Evolutionary conservation across 2,113 vertebrate species (phyloP).

Genomic region (Eira barbara): DNA sequence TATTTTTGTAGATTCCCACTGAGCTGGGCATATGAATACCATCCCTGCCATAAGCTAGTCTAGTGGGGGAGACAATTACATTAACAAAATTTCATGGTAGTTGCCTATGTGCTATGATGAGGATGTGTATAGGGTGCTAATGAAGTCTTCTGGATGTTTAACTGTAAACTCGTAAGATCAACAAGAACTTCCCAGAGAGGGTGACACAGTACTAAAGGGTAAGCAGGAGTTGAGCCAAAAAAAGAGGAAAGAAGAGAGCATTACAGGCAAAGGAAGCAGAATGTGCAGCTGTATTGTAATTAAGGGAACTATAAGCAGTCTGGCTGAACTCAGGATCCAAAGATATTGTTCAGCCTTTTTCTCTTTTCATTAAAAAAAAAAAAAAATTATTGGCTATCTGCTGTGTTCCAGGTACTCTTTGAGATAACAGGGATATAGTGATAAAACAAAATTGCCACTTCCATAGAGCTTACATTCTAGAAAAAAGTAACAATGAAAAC

Average conservation of each 20-base stretch:
- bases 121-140: not conserved
- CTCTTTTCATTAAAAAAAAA: not conserved
- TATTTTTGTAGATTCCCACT: constrained; percentile 7
- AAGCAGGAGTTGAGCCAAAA: not conserved
- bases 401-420: not conserved
- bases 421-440: not conserved
- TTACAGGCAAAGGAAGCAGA: not conserved
- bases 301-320: not conserved
- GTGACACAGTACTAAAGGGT: not conserved
- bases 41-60: constrained; percentile 1
- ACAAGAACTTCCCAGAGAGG: constrained; percentile 11
- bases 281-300: not conserved
- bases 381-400: not conserved
- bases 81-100: not conserved
- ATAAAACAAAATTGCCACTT: not conserved
- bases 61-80: not conserved
- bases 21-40: not conserved
- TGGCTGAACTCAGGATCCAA: not conserved
- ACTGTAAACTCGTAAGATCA: not conserved
- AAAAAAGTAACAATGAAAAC: constrained; percentile 34
- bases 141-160: not conserved
- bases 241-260: not conserved
- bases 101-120: not conserved
- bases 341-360: not conserved
- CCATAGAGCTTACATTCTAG: not conserved